Conservation (phyloP, 2,113 vertebrate species). For the Menidia beryllina region DNA sequence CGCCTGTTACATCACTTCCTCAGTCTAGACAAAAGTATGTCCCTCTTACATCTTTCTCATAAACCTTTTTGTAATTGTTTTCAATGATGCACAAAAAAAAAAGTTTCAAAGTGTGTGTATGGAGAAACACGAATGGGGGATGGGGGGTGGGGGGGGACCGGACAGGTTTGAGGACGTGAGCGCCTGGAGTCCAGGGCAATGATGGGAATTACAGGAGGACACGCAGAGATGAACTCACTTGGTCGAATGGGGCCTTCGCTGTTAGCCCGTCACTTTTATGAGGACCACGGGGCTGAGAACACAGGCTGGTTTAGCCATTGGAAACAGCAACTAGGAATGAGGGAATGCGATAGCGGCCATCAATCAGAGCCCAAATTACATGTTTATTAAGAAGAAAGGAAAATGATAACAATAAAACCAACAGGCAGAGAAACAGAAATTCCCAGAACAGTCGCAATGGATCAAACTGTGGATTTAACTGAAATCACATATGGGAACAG, state of each 20-base stretch:
- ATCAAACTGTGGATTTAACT: constrained; percentile 23
- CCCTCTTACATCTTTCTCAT: constrained; percentile 59
- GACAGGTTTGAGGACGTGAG: constrained; percentile 54
- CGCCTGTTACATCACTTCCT: constrained; percentile 63
- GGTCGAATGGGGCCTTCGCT: constrained; percentile 44
- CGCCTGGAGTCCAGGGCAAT: constrained; percentile 71
- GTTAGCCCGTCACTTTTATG: constrained; percentile 65
- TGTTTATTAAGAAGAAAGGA: constrained; percentile 67
- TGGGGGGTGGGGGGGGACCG: constrained; percentile 22
- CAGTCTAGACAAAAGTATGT: constrained; percentile 80
- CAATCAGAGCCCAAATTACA: constrained; percentile 63
- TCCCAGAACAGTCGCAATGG: constrained; percentile 21
- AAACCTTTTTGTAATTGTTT: constrained; percentile 64
- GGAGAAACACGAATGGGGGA: constrained; percentile 16
- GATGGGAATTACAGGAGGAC: constrained; percentile 79
- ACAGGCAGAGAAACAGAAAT: constrained; percentile 42
- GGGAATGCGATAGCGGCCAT: constrained; percentile 59
- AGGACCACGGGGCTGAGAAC: constrained; percentile 48
- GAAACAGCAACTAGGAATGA: constrained; percentile 38
- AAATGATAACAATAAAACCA: constrained; percentile 42
- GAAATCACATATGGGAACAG: constrained; percentile 34
- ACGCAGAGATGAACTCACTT: constrained; percentile 39
- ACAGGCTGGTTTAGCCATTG: constrained; percentile 65
- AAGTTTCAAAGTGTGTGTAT: constrained; percentile 43
- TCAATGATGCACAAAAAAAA: constrained; percentile 55